phyloP scores from a whole-genome alignment of 2,888 invertebrate genomes.

The Pasiphila rectangulata region DNA sequence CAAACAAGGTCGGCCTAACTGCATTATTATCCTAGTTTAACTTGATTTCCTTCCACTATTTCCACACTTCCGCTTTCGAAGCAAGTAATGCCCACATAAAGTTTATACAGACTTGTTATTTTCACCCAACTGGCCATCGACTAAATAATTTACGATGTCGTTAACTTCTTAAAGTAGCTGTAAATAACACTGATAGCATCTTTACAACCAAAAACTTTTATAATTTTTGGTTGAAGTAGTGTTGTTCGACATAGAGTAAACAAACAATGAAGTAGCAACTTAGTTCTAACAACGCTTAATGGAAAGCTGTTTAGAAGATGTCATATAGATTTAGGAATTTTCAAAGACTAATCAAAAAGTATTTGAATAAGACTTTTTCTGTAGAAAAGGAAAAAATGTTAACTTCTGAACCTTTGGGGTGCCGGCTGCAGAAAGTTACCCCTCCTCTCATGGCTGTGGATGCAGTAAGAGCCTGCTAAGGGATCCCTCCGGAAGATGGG shows the following conservation, averaged over 20 bases:
- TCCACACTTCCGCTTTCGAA: conserved; percentile 2
- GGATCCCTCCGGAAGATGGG: no score
- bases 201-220: conserved; percentile 29
- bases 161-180: conserved; percentile 57
- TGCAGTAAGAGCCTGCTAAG: no score
- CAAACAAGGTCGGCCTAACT: not conserved
- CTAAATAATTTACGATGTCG: conserved; percentile 57
- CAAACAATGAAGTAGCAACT: conserved; percentile 15
- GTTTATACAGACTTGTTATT: conserved; percentile 30
- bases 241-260: conserved; percentile 4
- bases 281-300: no score
- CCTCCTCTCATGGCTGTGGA: no score
- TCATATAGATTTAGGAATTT: no score
- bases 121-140: conserved; percentile 23
- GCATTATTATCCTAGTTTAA: not conserved
- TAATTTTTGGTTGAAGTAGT: conserved; percentile 13
- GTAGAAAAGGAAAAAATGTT: no score
- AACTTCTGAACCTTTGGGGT: no score
- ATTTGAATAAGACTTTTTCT: no score
- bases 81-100: conserved; percentile 25
- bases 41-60: conserved; percentile 5
- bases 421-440: no score
- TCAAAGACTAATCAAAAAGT: no score
- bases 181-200: conserved; percentile 57
- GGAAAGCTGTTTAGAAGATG: no score